Percentiles rank a stretch among this genome's conserved stretches.
phyloP scores from a whole-genome alignment of 2,113 vertebrate genomes.

The Struthio camelus region DNA sequence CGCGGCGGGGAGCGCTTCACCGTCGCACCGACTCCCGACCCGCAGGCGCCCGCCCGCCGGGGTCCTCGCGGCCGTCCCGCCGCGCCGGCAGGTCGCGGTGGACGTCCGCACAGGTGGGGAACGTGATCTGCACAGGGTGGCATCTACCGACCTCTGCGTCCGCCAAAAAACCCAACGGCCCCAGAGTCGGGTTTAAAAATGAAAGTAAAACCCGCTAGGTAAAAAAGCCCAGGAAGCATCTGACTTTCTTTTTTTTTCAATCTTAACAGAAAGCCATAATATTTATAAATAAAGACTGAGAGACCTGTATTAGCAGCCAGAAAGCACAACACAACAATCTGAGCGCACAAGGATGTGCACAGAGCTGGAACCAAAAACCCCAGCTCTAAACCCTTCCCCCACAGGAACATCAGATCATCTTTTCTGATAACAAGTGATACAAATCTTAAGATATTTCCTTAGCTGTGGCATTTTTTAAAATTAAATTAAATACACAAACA shows the following conservation, averaged over 20 bases:
- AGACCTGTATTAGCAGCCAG: neutral
- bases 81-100: too few species aligned
- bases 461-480: neutral
- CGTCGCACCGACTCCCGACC: too few species aligned
- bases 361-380: neutral
- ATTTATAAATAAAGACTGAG: neutral
- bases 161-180: neutral
- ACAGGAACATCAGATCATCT: neutral
- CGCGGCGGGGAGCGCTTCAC: too few species aligned
- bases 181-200: neutral
- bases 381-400: neutral
- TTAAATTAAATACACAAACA: neutral
- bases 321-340: neutral
- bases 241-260: neutral
- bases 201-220: neutral
- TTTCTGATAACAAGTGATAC: neutral
- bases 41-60: too few species aligned
- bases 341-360: neutral
- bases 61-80: too few species aligned
- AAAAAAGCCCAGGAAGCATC: neutral
- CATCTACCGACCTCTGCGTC: neutral
- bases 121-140: neutral
- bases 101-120: too few species aligned
- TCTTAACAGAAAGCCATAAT: rapidly evolving
- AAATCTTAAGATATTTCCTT: neutral